Conservation (phyloP, 1,140 invertebrate species). For the Nixonia krombeini region DNA sequence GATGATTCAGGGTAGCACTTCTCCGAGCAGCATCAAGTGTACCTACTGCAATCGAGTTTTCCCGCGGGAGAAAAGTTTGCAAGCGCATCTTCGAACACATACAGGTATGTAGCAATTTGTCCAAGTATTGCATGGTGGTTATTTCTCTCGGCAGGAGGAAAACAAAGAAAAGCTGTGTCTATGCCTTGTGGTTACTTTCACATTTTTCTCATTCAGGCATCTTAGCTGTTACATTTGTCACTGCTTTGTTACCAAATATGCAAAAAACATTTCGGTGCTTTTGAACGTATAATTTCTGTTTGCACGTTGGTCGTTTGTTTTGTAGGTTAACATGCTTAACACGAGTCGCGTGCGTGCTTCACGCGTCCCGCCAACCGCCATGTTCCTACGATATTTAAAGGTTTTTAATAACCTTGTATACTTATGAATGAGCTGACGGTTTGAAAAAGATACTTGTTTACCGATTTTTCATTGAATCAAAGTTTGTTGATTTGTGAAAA, state of each 20-base stretch:
- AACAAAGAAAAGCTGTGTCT: too few species aligned
- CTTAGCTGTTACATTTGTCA: not conserved
- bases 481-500: too few species aligned
- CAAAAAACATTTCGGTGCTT: not conserved
- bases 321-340: conserved; percentile 36
- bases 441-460: too few species aligned
- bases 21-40: conserved; percentile 82
- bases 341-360: conserved; percentile 48
- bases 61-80: conserved; percentile 84
- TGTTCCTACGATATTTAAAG: conserved; percentile 60
- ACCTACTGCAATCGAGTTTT: conserved; percentile 83
- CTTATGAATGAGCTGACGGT: conserved; percentile 23
- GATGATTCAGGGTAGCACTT: conserved; percentile 81
- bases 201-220: not conserved
- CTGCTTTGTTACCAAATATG: not conserved
- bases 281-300: not conserved
- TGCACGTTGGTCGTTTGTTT: conserved; percentile 9
- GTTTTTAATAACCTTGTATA: conserved; percentile 33
- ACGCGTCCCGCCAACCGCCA: conserved; percentile 67
- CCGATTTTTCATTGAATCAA: too few species aligned
- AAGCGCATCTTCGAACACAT: conserved; percentile 86
- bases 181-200: too few species aligned
- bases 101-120: conserved; percentile 74
- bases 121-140: too few species aligned
- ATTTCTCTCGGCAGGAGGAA: too few species aligned